Evolutionary conservation across 1,140 invertebrate species (phyloP).

Genomic region (Drosophila murphyi): DNA sequence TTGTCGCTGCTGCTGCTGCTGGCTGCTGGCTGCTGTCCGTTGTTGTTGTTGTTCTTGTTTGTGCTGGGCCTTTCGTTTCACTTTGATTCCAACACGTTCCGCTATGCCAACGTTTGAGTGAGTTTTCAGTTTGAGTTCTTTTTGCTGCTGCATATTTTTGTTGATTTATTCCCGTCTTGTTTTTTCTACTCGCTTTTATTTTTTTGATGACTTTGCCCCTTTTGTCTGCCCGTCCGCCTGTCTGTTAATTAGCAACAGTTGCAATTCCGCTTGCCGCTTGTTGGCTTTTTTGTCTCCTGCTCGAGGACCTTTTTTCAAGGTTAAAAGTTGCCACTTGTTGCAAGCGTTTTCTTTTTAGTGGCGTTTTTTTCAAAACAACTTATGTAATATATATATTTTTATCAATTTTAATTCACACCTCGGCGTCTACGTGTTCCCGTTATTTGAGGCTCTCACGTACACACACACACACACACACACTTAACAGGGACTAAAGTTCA

Average conservation of each 20-base stretch:
- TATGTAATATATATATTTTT: background rate
- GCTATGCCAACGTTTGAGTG: slow-evolving; percentile 30
- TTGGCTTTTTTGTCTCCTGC: slow-evolving; percentile 13
- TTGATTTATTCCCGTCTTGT: background rate
- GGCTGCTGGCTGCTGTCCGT: slow-evolving; percentile 4
- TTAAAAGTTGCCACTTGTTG: slow-evolving; percentile 35
- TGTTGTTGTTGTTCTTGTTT: slow-evolving; percentile 13
- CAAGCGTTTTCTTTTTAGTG: background rate
- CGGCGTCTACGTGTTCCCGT: too few species aligned
- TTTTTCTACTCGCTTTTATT: background rate
- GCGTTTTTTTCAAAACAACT: background rate
- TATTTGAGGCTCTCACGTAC: too few species aligned
- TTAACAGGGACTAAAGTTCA: background rate
- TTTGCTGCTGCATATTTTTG: background rate
- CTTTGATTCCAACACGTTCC: slow-evolving; percentile 59
- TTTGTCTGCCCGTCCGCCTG: slow-evolving; percentile 1
- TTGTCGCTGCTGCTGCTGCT: slow-evolving; percentile 24
- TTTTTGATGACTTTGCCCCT: slow-evolving; percentile 13
- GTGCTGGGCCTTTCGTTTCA: slow-evolving; percentile 62
- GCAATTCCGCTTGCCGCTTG: slow-evolving; percentile 21
- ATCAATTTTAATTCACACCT: background rate
- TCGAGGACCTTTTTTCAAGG: slow-evolving; percentile 17
- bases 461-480: too few species aligned
- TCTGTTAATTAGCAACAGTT: slow-evolving; percentile 51
- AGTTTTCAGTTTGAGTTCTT: slow-evolving; percentile 28